Conservation (phyloP, 2,888 invertebrate genomes). For the Rotaria magnacalcarata region DNA sequence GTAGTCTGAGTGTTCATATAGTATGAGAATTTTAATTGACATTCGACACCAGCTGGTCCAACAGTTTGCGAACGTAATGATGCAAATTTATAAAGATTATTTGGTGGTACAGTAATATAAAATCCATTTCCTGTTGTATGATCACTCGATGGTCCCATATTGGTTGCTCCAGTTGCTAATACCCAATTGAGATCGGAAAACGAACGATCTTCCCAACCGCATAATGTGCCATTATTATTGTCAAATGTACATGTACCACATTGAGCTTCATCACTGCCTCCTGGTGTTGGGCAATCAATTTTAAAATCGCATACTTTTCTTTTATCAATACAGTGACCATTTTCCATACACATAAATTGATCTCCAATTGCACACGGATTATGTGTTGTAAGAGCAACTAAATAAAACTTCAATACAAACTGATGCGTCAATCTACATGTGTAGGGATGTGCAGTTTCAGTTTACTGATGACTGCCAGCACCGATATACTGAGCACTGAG, state of each 20-base stretch:
- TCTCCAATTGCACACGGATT: neutral
- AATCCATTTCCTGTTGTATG: constrained; percentile 43
- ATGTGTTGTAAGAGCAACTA: neutral
- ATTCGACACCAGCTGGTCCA: neutral
- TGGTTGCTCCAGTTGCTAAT: constrained; percentile 23
- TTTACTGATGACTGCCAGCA: no score
- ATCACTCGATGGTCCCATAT: constrained; percentile 42
- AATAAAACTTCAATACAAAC: constrained; percentile 49
- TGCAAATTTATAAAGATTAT: neutral
- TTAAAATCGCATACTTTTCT: constrained; percentile 48
- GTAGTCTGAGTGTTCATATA: neutral
- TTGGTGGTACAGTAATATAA: neutral
- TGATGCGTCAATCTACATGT: constrained; percentile 47
- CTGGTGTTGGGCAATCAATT: constrained; percentile 48
- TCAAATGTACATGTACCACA: constrained; percentile 53
- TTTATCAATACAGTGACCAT: constrained; percentile 39
- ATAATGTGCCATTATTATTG: constrained; percentile 32
- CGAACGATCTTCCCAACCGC: constrained; percentile 37
- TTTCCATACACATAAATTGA: constrained; percentile 38
- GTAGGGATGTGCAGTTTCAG: no score
- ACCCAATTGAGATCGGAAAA: neutral
- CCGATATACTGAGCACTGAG: no score
- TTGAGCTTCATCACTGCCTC: constrained; percentile 44
- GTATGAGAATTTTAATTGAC: constrained; percentile 45
- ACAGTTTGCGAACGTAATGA: neutral